phyloP scores from a whole-genome alignment of 2,888 invertebrate genomes.

The Drosophila koepferae region DNA sequence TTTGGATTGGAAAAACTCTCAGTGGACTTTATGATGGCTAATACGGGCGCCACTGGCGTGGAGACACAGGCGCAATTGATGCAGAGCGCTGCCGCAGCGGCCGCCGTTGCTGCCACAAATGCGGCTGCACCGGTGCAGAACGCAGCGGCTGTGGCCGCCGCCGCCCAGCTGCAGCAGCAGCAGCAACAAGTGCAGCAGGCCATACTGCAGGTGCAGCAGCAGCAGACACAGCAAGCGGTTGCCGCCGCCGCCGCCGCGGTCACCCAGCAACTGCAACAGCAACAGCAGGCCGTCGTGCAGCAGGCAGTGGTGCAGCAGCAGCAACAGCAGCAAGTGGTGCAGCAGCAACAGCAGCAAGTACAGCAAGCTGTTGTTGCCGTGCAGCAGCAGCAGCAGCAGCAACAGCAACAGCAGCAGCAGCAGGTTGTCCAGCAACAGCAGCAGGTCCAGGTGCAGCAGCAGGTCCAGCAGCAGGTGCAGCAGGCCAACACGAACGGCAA shows the following conservation, averaged over 20 bases:
- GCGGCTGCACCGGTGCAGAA: slow-evolving; percentile 75
- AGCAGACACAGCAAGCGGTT: slow-evolving; percentile 83
- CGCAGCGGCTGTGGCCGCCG: slow-evolving; percentile 81
- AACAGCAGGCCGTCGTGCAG: slow-evolving; percentile 81
- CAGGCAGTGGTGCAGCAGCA: slow-evolving; percentile 69
- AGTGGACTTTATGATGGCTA: slow-evolving; percentile 85
- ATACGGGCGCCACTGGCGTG: slow-evolving; percentile 81
- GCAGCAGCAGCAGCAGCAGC: slow-evolving; percentile 70
- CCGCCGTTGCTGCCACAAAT: slow-evolving; percentile 80
- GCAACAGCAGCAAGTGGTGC: slow-evolving; percentile 59
- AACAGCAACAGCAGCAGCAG: slow-evolving; percentile 74
- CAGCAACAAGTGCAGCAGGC: slow-evolving; percentile 85
- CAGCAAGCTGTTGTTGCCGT: slow-evolving; percentile 78
- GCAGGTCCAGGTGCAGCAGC: slow-evolving; percentile 77
- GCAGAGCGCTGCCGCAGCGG: slow-evolving; percentile 80
- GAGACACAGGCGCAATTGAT: slow-evolving; percentile 81
- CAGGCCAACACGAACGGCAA: slow-evolving; percentile 68
- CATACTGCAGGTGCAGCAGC: slow-evolving; percentile 84
- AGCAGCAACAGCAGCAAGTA: slow-evolving; percentile 78
- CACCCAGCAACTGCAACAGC: slow-evolving; percentile 81
- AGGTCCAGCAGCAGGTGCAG: slow-evolving; percentile 74
- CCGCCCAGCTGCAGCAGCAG: slow-evolving; percentile 76
- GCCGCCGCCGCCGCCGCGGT: slow-evolving; percentile 81
- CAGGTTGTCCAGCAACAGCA: slow-evolving; percentile 24
- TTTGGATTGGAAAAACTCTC: slow-evolving; percentile 2